Base-by-base conservation (phyloP, 2,888 invertebrate genomes). In the Zele albiditarsus region DNA sequence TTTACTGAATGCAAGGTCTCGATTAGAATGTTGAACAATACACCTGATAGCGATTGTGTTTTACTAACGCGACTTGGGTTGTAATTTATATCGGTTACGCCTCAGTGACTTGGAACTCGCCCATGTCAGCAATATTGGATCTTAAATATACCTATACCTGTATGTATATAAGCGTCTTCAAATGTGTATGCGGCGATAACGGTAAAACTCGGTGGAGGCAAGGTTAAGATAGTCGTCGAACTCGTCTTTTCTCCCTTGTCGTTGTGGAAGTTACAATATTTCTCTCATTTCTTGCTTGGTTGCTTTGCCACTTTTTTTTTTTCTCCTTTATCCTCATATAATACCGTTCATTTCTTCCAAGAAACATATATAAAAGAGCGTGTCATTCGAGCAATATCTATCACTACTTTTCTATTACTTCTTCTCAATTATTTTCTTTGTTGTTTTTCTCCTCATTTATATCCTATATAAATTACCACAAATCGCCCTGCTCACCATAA, bases 11-110 rank as follows among this genome's bases (percentile, higher is more conserved):
- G 31, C 58, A 60, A 60, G 60, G 60, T 60, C 60, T 28, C 60
- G 28, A 60, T 60, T 60, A 60, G 60, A 60, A 60, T 60, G 60
- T 60, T 60, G 60, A 28, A 60, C 28, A 60, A 60, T 60, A 23
- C 42, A 63, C 49, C 23, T 27, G 46, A 27, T 71, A 27, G 62
- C 62, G 49, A 60, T 60, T 60, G 60, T 60, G 63, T 38, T 65
- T 65, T 57, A 23, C 57, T 27, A 65, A 65, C 27, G 38, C 63
- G 53, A 33, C 38, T 66, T 33, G 66, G 16, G 57, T 58, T 72
- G 65, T 72, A 72, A 72, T 72, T 72, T 66, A 72, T 72, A 72
- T 57, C 63, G 71, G 65, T 72, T 63, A 72, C 38, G 65, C 65
- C 57, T 66, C 53, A 27, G 20, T 72, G 42, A 66, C n/a, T 27